Evolutionary conservation across 2,888 invertebrate species (phyloP), one percentile per base, ranked within the genome.

Genomic region (Tinea semifulvella): DNA sequence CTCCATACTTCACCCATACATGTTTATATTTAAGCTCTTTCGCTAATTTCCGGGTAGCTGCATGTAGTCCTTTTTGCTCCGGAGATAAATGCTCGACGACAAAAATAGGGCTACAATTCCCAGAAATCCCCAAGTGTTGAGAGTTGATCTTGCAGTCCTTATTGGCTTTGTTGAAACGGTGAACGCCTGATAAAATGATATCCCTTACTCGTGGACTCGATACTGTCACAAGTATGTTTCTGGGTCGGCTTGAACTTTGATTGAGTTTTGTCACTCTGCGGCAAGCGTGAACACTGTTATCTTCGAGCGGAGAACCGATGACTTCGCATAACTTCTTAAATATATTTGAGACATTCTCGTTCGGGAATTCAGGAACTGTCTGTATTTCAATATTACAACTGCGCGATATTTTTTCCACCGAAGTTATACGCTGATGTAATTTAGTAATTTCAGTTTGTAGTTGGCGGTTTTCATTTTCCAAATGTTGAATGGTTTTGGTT

Each of bases 221-320:
- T 1, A 49, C 17, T 5, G 36, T 16, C 16, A 36, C 36, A 5
- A 36, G n/a, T 14, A 36, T 36, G 11, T 16, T 16, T 7, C 50
- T 36, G 6, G 51, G 51, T 3, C 51, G 18, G 6, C 8, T 16
- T 2, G 48, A 47, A 3, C 28, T 28, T 2, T 31, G 3, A 11
- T 51, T 26, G 16, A 50, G 19, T 40, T 50, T 51, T 2, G 51
- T 48, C 0, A 51, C 45, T 27, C 49, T 39, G 1, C 49, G 48
- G n/a, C 48, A 49, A 3, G 43, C 17, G 4, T 45, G 31, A 10
- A 35, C 25, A 20, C 2, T 13, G 10, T 16, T 17, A 6, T 46
- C 49, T 1, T 8, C 8, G 1, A 49, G 7, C 0, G 42, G 25
- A 1, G 14, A 5, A 3, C 17, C 20, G 1, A 48, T 18, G 2